Conservation (phyloP, 2,888 invertebrate genomes). For the Lottia gigantea region DNA sequence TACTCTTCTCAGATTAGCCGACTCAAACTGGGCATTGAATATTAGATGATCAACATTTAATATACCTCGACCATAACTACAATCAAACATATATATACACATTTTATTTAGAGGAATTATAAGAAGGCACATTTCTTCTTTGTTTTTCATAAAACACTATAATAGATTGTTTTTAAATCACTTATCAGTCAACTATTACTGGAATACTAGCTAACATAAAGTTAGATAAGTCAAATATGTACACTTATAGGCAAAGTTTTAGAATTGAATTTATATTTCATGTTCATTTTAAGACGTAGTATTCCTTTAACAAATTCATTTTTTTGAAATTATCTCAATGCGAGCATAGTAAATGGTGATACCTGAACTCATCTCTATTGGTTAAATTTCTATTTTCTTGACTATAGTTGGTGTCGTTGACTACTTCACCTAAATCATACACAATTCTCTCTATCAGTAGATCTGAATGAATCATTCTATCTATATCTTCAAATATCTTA, state of each 20-base stretch:
- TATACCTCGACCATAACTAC: slow-evolving; percentile 44
- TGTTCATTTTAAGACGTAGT: no score
- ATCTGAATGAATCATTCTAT: slow-evolving; percentile 76
- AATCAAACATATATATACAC: neutral
- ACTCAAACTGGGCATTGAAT: slow-evolving; percentile 88
- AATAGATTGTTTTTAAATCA: no score
- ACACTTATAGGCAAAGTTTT: no score
- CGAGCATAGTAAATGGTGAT: neutral
- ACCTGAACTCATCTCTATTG: slow-evolving; percentile 62
- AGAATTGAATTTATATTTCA: no score
- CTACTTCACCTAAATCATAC: slow-evolving; percentile 77
- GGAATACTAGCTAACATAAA: no score
- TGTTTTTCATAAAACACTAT: no score
- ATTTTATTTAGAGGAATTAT: slow-evolving; percentile 23
- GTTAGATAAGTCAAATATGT: no score
- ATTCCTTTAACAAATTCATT: no score
- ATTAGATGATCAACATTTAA: slow-evolving; percentile 70
- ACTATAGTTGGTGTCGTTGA: slow-evolving; percentile 44
- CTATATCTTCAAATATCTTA: slow-evolving; percentile 75
- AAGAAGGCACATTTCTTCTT: no score
- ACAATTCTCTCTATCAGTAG: slow-evolving; percentile 75
- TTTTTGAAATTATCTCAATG: neutral
- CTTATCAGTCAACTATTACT: no score
- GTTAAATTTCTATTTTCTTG: slow-evolving; percentile 43
- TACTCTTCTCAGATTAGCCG: slow-evolving; percentile 84